These are phyloP conservation scores for Oceanodroma leucorhoa DNA, from an alignment of 2,797 vertebrate genomes.

Conservation along the genomic window DNA sequence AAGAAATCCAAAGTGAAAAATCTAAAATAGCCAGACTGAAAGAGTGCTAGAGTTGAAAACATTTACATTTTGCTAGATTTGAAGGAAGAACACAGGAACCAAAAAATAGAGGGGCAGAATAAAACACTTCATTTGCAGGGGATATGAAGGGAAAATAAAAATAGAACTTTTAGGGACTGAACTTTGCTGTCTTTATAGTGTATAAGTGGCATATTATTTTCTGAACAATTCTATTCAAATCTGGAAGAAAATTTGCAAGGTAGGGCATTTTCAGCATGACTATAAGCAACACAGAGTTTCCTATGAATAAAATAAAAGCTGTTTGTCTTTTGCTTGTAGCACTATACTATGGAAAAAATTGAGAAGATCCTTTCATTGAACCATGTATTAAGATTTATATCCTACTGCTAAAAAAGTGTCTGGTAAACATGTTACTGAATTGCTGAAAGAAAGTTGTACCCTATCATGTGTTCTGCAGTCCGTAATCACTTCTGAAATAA, in stretches of 20 bases:
- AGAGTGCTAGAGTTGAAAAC: background rate
- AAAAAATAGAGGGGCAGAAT: background rate
- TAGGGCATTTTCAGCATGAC: background rate
- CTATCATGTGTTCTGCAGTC: background rate
- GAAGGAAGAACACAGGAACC: background rate
- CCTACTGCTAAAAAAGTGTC: background rate
- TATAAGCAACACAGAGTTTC: background rate
- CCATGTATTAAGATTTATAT: background rate
- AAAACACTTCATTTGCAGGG: background rate
- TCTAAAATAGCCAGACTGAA: background rate
- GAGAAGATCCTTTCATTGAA: background rate
- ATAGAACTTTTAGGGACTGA: background rate
- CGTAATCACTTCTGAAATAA: background rate
- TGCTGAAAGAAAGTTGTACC: background rate
- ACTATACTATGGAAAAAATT: background rate
- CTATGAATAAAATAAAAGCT: background rate
- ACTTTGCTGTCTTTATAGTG: background rate
- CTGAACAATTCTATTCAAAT: background rate
- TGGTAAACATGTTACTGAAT: background rate
- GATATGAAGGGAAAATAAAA: background rate
- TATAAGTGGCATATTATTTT: background rate
- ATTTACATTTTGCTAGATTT: background rate
- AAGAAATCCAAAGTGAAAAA: background rate
- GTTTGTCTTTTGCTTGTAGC: background rate
- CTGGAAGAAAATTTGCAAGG: background rate